These are phyloP conservation scores for Phalangium opilio DNA, from an alignment of 2,888 invertebrate species.

Conservation along the genomic window DNA sequence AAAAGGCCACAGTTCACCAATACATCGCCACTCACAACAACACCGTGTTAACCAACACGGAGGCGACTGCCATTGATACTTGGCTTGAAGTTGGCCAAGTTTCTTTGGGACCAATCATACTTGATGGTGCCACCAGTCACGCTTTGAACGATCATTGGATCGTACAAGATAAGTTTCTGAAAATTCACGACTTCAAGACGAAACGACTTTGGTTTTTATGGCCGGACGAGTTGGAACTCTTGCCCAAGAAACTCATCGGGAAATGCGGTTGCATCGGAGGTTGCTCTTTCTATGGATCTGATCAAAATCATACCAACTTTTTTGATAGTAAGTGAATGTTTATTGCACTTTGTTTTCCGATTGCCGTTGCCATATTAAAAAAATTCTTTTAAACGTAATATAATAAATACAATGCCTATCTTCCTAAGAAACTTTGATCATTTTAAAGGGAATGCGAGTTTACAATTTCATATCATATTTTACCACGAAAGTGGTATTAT, in stretches of 20 bases:
- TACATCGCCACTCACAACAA: conserved; percentile 35
- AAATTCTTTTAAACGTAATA: too few relatives aligned
- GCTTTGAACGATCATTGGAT: conserved; percentile 17
- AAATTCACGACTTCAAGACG: conserved; percentile 52
- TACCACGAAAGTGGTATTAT: too few relatives aligned
- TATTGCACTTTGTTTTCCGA: neutral
- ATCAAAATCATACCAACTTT: conserved; percentile 72
- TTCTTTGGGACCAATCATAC: conserved; percentile 70
- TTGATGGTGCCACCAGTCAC: conserved; percentile 50
- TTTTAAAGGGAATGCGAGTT: too few relatives aligned
- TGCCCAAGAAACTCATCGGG: conserved; percentile 25
- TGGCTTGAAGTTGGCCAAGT: conserved; percentile 89
- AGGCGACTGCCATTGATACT: conserved; percentile 8
- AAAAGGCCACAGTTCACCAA: conserved; percentile 51
- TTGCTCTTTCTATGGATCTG: conserved; percentile 83
- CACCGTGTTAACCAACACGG: conserved; percentile 9
- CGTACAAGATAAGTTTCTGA: conserved; percentile 34
- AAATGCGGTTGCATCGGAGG: conserved; percentile 94
- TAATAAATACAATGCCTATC: too few relatives aligned
- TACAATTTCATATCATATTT: too few relatives aligned
- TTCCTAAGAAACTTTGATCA: too few relatives aligned
- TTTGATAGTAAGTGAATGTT: conserved; percentile 40
- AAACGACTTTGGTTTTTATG: conserved; percentile 90
- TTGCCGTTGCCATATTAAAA: conserved; percentile 10
- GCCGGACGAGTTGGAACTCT: conserved; percentile 45